Evolutionary conservation across 2,113 vertebrate genomes (phyloP), one percentile per base, ranked within the genome.

Genomic region (Lethenteron reissneri): DNA sequence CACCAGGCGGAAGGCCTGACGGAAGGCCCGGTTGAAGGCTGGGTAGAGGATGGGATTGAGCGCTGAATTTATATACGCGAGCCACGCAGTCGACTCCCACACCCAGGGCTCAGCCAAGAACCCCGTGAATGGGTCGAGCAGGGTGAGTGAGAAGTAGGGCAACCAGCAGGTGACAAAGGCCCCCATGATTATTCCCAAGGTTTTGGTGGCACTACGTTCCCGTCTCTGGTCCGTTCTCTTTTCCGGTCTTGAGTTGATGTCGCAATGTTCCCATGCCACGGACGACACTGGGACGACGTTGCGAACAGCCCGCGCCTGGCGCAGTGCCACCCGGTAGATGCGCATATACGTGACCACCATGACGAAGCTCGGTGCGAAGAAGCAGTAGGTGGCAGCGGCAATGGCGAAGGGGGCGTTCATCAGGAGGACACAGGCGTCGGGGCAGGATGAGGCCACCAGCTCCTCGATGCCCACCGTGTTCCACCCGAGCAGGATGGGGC

Each of bases 341-440:
- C 80, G 80, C 59, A 78, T 13, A 2, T 81, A 82, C 56, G 79
- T 71, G 17, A 71, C 73, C 71, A 78, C 77, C 72, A 71, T 81
- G 72, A 81, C 4, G 5, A 80, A 21, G 14, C 77, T 80, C 70
- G 77, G 81, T 56, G 78, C 62, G 71, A 83, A 83, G 68, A 83
- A 80, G 1, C 78, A 25, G 2, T 79, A 79, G 69, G 81, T 79
- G 79, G 81, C 56, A 81, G 3, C 79, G 78, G 81, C 58, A 41
- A 73, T 14, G 74, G 78, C 76, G 77, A 78, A 71, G 80, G 77
- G 64, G 79, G 81, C 71, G 78, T 80, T 74, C 81, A 81, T 8
- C 79, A 71, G 15, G 80, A 69, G 69, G 56, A 58, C 56, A n/a
- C 71, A 74, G 11, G 13, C 64, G n/a, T 70, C 73, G 15, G 59